phyloP scores from a whole-genome alignment of 1,140 invertebrate genomes.

The Thaumatotibia leucotreta region DNA sequence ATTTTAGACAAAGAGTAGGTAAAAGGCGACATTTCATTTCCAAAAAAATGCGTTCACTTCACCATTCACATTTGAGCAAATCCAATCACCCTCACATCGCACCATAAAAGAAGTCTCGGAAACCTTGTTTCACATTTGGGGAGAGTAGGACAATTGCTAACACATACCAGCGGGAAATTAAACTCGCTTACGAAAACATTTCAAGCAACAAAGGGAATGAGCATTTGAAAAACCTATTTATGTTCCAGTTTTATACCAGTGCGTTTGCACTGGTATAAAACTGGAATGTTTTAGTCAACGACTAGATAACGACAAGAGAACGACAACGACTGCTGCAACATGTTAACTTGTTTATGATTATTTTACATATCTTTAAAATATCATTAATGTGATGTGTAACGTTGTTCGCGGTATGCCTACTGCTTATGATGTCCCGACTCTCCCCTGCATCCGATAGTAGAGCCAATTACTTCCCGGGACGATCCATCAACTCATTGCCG shows the following conservation, averaged over 20 bases:
- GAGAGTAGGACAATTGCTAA: not conserved
- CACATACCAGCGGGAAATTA: not conserved
- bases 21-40: not conserved
- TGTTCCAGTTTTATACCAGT: too few relatives aligned
- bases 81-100: not conserved
- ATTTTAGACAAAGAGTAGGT: too few relatives aligned
- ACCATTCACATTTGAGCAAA: not conserved
- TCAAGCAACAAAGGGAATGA: too few relatives aligned
- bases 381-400: too few relatives aligned
- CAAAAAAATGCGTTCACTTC: not conserved
- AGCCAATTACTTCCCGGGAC: constrained; percentile 24
- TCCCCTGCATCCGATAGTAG: not conserved
- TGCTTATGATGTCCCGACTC: not conserved
- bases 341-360: too few relatives aligned
- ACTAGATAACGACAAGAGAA: too few relatives aligned
- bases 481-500: constrained; percentile 36
- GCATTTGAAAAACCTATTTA: too few relatives aligned
- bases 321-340: too few relatives aligned
- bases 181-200: not conserved
- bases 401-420: not conserved
- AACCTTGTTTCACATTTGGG: not conserved
- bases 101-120: not conserved
- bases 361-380: too few relatives aligned
- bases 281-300: too few relatives aligned
- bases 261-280: too few relatives aligned